These are phyloP conservation scores for Hydrozoanthus tunicans DNA, from an alignment of 64 coral and sea anemone species.

Conservation along the genomic window DNA sequence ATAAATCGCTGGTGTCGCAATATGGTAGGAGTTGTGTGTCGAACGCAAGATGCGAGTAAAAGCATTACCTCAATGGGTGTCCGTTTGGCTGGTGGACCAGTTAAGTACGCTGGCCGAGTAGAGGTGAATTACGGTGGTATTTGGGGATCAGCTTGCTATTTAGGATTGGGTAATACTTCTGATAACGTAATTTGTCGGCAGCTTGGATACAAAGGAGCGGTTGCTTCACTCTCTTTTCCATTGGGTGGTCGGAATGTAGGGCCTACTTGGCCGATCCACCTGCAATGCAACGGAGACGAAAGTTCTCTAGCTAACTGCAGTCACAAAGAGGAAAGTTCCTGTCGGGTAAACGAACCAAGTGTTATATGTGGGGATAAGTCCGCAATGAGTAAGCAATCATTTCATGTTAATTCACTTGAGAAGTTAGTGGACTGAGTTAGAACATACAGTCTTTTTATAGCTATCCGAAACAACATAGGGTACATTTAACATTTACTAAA, in stretches of 20 bases:
- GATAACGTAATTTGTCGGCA: slow-evolving; percentile 60
- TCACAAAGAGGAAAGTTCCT: background rate
- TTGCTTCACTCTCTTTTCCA: background rate
- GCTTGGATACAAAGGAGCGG: slow-evolving; percentile 19
- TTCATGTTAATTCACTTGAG: background rate
- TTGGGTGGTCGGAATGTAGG: background rate
- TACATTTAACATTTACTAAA: too few species aligned
- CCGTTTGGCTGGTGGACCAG: background rate
- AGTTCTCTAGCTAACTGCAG: background rate
- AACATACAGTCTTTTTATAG: background rate
- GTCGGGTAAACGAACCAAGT: background rate
- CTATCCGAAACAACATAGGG: background rate
- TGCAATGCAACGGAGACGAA: slow-evolving; percentile 19
- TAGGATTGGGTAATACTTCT: slow-evolving; percentile 1
- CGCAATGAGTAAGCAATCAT: background rate
- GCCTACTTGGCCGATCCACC: background rate
- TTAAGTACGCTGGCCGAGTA: slow-evolving; percentile 19
- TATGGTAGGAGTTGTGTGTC: slow-evolving; percentile 5
- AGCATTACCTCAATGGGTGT: background rate
- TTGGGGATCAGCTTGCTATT: slow-evolving; percentile 36
- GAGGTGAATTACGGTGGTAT: slow-evolving; percentile 47
- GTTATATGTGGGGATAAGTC: background rate
- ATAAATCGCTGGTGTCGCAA: background rate
- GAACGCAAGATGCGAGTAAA: background rate
- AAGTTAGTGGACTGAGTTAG: too few species aligned